Conservation (phyloP, 2,797 vertebrate genomes). For the Anabacerthia variegaticeps region DNA sequence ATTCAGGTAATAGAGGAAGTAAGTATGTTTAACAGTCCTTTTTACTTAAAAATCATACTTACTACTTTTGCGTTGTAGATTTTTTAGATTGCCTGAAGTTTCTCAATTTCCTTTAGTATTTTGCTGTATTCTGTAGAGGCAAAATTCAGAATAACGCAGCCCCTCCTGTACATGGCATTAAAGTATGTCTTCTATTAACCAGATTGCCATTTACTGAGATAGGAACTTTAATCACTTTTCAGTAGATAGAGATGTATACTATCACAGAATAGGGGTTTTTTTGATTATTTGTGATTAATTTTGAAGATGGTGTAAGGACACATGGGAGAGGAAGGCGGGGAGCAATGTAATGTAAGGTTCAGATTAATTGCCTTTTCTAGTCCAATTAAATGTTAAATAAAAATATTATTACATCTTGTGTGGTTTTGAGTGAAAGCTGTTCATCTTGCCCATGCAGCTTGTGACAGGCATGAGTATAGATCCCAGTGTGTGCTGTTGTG, state of each 20-base stretch:
- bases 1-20: neutral
- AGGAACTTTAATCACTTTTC: neutral
- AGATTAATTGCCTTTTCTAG: neutral
- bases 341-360: neutral
- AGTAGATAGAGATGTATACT: neutral
- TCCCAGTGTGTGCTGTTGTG: neutral
- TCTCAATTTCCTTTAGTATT: neutral
- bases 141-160: neutral
- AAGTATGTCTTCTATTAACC: neutral
- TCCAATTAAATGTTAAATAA: neutral
- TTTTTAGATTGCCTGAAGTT: neutral
- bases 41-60: neutral
- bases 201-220: neutral
- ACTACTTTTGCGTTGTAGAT: rapidly evolving
- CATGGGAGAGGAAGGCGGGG: neutral
- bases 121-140: neutral
- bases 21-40: neutral
- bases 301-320: neutral
- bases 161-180: neutral
- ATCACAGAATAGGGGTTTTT: neutral
- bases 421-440: neutral
- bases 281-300: neutral
- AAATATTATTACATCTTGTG: neutral
- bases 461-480: neutral
- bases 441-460: neutral